phyloP scores from a whole-genome alignment of 2,797 vertebrate genomes.

The Sebastes minor region DNA sequence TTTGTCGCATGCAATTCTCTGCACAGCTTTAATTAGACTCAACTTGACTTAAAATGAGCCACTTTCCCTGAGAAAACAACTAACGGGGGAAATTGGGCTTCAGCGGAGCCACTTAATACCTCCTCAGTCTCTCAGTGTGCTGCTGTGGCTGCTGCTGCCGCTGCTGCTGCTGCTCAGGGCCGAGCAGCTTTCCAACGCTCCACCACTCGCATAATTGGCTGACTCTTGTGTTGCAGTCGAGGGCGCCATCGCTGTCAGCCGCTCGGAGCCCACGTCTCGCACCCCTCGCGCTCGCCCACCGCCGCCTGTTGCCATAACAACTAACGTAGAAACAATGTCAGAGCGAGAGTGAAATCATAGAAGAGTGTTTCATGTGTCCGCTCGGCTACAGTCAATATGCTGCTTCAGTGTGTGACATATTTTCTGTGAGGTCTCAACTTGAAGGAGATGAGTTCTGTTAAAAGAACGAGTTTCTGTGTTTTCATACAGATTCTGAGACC shows the following conservation, averaged over 20 bases:
- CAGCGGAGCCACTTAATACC: slow-evolving; percentile 38
- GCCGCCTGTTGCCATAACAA: slow-evolving; percentile 42
- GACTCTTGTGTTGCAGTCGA: slow-evolving; percentile 33
- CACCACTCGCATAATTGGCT: slow-evolving; percentile 46
- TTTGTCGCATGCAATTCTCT: slow-evolving; percentile 24
- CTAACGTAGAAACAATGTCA: neutral
- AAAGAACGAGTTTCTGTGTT: neutral
- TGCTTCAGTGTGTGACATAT: neutral
- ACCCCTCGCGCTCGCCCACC: neutral
- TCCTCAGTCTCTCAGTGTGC: slow-evolving; percentile 22
- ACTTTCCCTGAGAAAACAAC: slow-evolving; percentile 52
- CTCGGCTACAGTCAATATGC: neutral
- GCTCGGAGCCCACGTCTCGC: slow-evolving; percentile 1
- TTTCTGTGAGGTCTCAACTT: neutral
- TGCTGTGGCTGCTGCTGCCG: neutral
- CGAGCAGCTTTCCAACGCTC: slow-evolving; percentile 10
- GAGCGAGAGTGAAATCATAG: neutral
- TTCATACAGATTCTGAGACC: neutral
- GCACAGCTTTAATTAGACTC: slow-evolving; percentile 49
- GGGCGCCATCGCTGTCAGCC: slow-evolving; percentile 27
- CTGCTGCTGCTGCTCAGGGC: slow-evolving; percentile 7
- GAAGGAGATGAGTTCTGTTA: neutral
- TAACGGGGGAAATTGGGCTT: slow-evolving; percentile 36
- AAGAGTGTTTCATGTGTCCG: neutral
- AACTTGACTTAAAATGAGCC: slow-evolving; percentile 46